A percentile compares a stretch with the other conserved stretches of the same genome.
phyloP scores from a whole-genome alignment of 2,113 vertebrate species.

The Sceloporus undulatus region DNA sequence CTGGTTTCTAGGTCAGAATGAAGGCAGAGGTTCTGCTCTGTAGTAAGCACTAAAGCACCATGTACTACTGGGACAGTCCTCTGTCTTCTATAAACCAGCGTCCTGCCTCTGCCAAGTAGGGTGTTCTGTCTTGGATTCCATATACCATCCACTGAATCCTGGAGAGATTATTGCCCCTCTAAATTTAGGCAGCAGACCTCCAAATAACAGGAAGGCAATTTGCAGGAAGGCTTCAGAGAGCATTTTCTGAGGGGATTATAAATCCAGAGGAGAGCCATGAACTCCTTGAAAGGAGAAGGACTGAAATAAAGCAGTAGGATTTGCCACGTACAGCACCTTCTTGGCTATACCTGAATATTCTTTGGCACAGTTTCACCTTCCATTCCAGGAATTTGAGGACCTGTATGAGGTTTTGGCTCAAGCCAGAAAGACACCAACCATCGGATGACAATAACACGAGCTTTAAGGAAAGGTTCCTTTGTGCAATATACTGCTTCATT shows the following conservation, averaged over 20 bases:
- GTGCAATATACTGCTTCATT: slow-evolving; percentile 93
- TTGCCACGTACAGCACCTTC: background rate
- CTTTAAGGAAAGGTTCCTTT: slow-evolving; percentile 97
- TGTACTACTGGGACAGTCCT: background rate
- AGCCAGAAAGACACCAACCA: slow-evolving; percentile 99
- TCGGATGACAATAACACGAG: slow-evolving; percentile 96
- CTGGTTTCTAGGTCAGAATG: background rate
- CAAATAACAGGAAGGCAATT: background rate
- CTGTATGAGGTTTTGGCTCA: slow-evolving; percentile 91
- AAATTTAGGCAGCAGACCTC: background rate
- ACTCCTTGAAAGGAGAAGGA: background rate
- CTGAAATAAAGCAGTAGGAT: background rate
- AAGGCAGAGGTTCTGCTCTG: background rate
- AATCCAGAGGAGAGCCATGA: background rate
- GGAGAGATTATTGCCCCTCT: background rate
- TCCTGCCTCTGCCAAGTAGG: background rate
- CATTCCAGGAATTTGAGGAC: slow-evolving; percentile 93
- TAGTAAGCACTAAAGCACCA: background rate
- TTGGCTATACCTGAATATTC: slow-evolving; percentile 93
- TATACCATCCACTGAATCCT: background rate
- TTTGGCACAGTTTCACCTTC: slow-evolving; percentile 98
- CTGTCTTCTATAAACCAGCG: background rate
- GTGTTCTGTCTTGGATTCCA: background rate
- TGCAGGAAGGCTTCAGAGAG: background rate
- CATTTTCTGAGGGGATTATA: background rate